These are phyloP conservation scores for Rhimphoctona megacephalus DNA, from an alignment of 2,888 invertebrate species.

Conservation along the genomic window DNA sequence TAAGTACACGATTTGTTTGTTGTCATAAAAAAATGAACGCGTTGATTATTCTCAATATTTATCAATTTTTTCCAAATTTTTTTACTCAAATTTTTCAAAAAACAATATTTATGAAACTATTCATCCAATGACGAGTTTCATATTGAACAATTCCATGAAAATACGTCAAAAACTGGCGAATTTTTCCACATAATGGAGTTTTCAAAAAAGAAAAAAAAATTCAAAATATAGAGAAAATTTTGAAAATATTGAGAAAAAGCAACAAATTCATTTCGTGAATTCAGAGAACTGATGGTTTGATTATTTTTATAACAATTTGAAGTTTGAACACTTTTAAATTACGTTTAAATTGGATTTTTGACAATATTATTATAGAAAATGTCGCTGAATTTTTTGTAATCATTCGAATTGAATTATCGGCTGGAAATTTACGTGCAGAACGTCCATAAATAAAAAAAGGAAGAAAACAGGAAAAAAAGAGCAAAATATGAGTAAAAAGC, in stretches of 20 bases:
- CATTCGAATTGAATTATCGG: background rate
- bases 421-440: background rate
- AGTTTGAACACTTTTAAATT: background rate
- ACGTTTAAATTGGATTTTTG: background rate
- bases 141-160: too few relatives aligned
- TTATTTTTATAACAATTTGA: background rate
- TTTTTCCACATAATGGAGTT: too few relatives aligned
- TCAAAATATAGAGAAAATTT: too few relatives aligned
- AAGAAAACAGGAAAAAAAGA: background rate
- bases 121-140: too few relatives aligned
- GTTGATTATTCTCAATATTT: background rate
- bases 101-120: background rate
- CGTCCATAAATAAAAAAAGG: background rate
- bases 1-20: background rate
- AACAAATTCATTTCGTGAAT: background rate
- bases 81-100: background rate
- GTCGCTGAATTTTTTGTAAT: background rate
- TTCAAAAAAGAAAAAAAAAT: background rate
- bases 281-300: background rate
- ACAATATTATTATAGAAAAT: background rate
- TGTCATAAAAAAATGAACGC: background rate
- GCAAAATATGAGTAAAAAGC: slow-evolving; percentile 13
- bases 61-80: background rate
- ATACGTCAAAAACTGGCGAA: too few relatives aligned
- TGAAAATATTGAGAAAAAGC: background rate